Conservation (phyloP, 1,140 invertebrate species). For the Vanessa atalanta region DNA sequence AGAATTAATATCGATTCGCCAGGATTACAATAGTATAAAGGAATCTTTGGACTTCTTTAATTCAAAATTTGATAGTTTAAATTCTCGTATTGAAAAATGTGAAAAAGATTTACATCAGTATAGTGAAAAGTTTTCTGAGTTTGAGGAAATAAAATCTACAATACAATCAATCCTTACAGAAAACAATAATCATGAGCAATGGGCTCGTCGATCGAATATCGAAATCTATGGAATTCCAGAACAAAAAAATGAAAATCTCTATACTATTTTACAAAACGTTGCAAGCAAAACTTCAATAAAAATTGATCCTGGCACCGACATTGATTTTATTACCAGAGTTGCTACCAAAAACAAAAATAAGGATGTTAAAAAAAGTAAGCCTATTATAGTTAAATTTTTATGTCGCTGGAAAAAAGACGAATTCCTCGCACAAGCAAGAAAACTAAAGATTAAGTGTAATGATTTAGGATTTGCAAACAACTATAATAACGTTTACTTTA, state of each 20-base stretch:
- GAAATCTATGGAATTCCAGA: slow-evolving; percentile 20
- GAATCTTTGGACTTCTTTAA: slow-evolving; percentile 10
- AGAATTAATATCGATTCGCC: not conserved
- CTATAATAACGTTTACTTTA: not conserved
- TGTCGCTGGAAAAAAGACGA: slow-evolving; percentile 19
- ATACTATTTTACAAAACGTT: not conserved
- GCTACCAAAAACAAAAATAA: slow-evolving; percentile 5
- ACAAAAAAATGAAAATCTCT: slow-evolving; percentile 11
- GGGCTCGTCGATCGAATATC: slow-evolving; percentile 13
- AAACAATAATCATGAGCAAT: slow-evolving; percentile 15
- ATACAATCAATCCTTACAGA: not conserved
- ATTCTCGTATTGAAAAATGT: not conserved
- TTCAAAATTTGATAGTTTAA: slow-evolving; percentile 17
- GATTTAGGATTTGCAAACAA: not conserved
- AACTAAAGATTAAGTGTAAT: slow-evolving; percentile 4
- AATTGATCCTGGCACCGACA: not conserved
- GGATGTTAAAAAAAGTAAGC: slow-evolving; percentile 9
- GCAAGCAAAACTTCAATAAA: not conserved
- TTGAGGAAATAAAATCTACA: not conserved
- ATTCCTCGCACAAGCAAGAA: not conserved
- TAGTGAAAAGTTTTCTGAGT: not conserved
- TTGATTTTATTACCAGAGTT: slow-evolving; percentile 9
- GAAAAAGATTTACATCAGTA: not conserved
- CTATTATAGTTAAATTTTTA: slow-evolving; percentile 15
- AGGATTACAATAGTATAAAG: not conserved